Evolutionary conservation across 2,113 vertebrate species (phyloP), one percentile per base, ranked within the genome.

Genomic region (Corythaixoides concolor): DNA sequence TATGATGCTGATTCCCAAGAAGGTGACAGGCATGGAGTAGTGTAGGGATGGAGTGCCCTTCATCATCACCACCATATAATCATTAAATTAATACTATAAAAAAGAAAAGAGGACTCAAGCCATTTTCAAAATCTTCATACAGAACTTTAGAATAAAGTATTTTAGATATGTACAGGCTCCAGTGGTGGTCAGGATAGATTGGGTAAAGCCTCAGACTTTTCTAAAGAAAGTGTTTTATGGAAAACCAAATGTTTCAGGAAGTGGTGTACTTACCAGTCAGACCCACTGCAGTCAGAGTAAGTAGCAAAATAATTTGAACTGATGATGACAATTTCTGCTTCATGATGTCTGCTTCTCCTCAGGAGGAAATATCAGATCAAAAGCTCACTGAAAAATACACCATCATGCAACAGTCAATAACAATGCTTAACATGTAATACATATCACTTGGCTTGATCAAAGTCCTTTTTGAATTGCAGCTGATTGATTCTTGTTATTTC

Each of bases 351-450:
- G 32, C 67, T 88, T 90, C 73, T 90, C 62, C 82, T 89, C 62
- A 26, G 53, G 26, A 60, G 64, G 94, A 80, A 96, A 28, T 73
- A 47, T 80, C 89, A 90, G 41, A 68, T 97, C 94, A 98, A 89
- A 72, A 55, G 50, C 43, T 97, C 75, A 59, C 98, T 98, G 96
- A 85, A 98, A 98, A 95, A 98, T 22, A 98, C 10, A 3, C 22
- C 64, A 94, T 39, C 55, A 32, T 64, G 63, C 37, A 80, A 69
- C 10, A 64, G 56, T 95, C 53, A 93, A 7, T 53, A 80, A 68
- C 53, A 82, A 55, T n/a, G 43, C 37, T 69, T 73, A 70, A 68
- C 2, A 20, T 49, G 28, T 14, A 72, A 23, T n/a, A 58, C 0
- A 0, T 52, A 58, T 52, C 30, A 9, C 11, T 43, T 52, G 20